Evolutionary conservation across 1,140 invertebrate species (phyloP), one percentile per base, ranked within the genome.

Genomic region (Drosophila nikananu): DNA sequence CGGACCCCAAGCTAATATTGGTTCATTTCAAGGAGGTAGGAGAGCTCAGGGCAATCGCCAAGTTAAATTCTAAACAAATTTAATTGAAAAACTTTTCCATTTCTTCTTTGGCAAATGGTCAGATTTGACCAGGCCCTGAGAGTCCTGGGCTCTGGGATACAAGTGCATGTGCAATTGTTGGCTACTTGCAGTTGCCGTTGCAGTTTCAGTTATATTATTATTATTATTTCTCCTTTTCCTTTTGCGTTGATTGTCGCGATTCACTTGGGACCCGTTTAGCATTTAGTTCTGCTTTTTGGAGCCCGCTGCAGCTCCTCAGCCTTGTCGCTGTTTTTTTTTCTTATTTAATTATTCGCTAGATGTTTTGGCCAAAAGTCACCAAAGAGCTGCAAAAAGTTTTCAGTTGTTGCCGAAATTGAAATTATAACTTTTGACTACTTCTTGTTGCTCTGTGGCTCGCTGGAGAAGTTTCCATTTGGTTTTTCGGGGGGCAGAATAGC

Each of bases 41-140:
- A 49, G 61, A 51, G 52, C 71, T 62, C 61, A 17, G 49, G 73
- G 71, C 75, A 77, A 82, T 71, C 62, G 80, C 76, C 76, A 86
- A 86, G 82, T 86, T 86, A 83, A 86, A 86, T 87, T 86, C 83
- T 86, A 87, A 86, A 86, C 83, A 86, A 86, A 86, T 86, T 86
- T 86, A 86, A 86, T 86, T 86, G 83, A 86, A 86, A 86, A 86
- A 86, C 83, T 86, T 86, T 86, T 41, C 23, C 65, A 61, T 87
- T 77, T 55, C 46, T 81, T 60, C 55, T 37, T 49, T 67, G 68
- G 83, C n/a, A 71, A 72, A 86, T 70, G 81, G 82, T 81, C 73
- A 80, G 76, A 83, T 83, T 77, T 41, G 44, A 35, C 17, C 44
- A 9, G 51, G 37, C 13, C 39, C n/a, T 30, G 30, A 30, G 30